Base-by-base conservation (phyloP, 1,140 invertebrate species). In the Drosophila fuyamai region DNA sequence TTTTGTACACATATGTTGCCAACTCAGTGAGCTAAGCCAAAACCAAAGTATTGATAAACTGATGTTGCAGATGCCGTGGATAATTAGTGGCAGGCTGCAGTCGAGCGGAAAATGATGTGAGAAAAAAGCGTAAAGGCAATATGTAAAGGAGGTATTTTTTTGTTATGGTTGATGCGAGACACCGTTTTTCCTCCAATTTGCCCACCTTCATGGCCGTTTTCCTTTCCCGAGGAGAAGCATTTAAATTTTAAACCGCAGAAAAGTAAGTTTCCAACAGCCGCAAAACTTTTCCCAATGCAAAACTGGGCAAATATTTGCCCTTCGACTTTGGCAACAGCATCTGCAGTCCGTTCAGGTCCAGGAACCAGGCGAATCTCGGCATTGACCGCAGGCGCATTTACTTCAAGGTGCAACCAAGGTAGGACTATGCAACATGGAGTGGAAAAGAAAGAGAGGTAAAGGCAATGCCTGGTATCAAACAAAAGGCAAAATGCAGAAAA, bases 271-370 rank as follows among this genome's bases (percentile, higher is more conserved):
- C 23, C 60, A 46, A 16, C 61, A 46, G 48, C n/a, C 62, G 60
- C 57, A 67, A 72, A 88, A 86, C 66, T 85, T 85, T 81, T 23
- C 27, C 66, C 65, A 75, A 70, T 81, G 67, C 78, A 74, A 58
- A 79, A 68, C 81, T 79, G 66, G 76, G 62, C 82, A 88, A 86
- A 86, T 89, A 86, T 86, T 86, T 86, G 76, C 83, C 59, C 79
- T 76, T 82, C 71, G 66, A 79, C 83, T 76, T 88, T 79, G 61
- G 66, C 59, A 75, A 65, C 60, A 76, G 65, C 60, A 62, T 54
- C 60, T 68, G 71, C 60, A 66, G 66, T 60, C 55, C 36, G 43
- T 61, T 59, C 56, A 41, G 50, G 71, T 48, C 61, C 61, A 85
- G 50, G 66, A 66, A 44, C 68, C 41, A 76, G 65, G 56, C 40